These are phyloP conservation scores for Onychomys torridus DNA, from an alignment of 2,797 vertebrate genomes.

Conservation along the genomic window DNA sequence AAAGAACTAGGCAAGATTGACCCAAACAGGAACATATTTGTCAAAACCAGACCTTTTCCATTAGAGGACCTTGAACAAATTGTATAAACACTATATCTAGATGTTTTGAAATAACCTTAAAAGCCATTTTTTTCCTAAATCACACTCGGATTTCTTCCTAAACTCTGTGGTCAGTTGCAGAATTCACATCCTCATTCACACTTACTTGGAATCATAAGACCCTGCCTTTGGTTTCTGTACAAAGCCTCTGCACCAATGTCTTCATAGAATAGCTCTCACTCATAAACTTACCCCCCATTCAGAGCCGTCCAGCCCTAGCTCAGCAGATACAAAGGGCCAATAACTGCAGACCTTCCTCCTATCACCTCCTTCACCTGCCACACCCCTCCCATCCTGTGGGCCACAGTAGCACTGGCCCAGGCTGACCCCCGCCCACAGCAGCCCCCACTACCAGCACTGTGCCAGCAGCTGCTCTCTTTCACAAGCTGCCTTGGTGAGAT, in stretches of 20 bases:
- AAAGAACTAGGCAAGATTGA: not conserved
- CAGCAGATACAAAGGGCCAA: not conserved
- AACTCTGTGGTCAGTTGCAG: not conserved
- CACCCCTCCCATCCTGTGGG: too few species aligned
- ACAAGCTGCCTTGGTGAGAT: constrained; percentile 29
- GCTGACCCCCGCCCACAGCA: not conserved
- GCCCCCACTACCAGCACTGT: accelerated
- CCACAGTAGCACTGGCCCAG: not conserved
- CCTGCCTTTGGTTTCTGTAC: accelerated
- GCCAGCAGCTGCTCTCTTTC: constrained; percentile 37
- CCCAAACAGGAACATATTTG: not conserved
- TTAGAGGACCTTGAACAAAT: not conserved
- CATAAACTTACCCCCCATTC: not conserved
- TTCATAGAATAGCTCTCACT: not conserved
- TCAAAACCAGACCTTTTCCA: constrained; percentile 20
- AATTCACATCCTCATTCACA: not conserved
- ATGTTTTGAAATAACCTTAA: constrained; percentile 14
- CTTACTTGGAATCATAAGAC: not conserved
- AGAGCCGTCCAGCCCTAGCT: not conserved
- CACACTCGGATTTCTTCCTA: not conserved
- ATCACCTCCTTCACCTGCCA: not conserved
- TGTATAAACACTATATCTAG: constrained; percentile 47
- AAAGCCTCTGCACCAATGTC: not conserved
- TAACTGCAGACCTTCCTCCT: not conserved
- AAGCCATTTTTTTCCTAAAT: constrained; percentile 32